A percentile compares a stretch with the other conserved stretches of the same genome.
Conservation (phyloP, 2,113 vertebrate species). For the Thamnaconus septentrionalis region DNA sequence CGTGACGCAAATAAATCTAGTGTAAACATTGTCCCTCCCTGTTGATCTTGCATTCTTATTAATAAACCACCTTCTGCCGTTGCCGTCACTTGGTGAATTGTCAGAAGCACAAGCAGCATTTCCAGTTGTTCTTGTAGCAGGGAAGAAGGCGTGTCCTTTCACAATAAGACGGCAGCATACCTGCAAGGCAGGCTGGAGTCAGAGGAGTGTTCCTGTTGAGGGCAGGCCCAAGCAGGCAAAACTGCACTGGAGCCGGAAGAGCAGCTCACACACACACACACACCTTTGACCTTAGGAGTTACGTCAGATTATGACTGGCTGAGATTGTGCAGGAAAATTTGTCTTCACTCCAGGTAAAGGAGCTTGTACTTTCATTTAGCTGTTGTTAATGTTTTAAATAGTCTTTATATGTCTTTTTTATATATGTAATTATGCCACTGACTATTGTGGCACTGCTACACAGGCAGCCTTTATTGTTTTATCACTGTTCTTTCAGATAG, state of each 20-base stretch:
- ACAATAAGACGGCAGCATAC: background rate
- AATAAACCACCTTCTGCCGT: conserved; percentile 39
- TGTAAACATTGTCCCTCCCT: background rate
- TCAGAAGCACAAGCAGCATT: conserved; percentile 9
- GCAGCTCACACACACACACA: background rate
- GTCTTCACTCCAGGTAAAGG: background rate
- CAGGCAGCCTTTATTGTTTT: background rate
- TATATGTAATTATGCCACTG: background rate
- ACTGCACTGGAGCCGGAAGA: conserved; percentile 30
- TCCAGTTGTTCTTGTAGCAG: conserved; percentile 44
- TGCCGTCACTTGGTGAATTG: background rate
- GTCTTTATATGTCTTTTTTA: background rate
- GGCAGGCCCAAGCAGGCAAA: conserved; percentile 41
- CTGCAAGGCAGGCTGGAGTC: conserved; percentile 25
- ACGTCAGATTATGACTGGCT: background rate
- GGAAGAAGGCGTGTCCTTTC: conserved; percentile 41
- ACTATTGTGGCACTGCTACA: background rate
- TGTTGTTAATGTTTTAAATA: background rate
- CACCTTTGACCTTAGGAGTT: conserved; percentile 13
- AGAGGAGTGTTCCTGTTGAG: conserved; percentile 20
- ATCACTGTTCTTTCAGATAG: background rate
- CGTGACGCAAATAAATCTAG: no score
- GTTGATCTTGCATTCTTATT: background rate
- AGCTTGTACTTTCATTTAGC: background rate
- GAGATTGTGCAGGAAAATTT: background rate